Conservation (phyloP, 2,113 vertebrate species). For the Tenrec ecaudatus region DNA sequence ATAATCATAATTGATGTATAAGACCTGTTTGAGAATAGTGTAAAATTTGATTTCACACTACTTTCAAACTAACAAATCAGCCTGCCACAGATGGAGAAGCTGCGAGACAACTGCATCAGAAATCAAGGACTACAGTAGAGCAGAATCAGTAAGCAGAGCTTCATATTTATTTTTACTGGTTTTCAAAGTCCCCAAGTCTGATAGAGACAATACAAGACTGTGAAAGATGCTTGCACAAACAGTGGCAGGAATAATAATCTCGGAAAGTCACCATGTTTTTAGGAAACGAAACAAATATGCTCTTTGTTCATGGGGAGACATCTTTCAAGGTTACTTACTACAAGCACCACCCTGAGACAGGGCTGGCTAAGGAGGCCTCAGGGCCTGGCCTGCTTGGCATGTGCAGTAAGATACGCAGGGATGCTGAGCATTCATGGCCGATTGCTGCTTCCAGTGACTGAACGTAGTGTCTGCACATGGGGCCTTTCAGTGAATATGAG, state of each 20-base stretch:
- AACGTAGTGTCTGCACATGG: not conserved
- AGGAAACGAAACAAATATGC: not conserved
- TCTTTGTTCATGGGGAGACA: not conserved
- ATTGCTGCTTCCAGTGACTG: not conserved
- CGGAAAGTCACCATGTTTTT: not conserved
- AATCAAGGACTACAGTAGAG: not conserved
- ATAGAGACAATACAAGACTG: not conserved
- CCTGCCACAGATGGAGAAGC: not conserved
- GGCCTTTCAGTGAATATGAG: conserved; percentile 28
- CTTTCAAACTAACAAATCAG: not conserved
- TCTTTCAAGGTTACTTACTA: not conserved
- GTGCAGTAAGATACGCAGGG: not conserved
- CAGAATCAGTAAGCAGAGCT: conserved; percentile 6
- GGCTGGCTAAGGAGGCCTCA: not conserved
- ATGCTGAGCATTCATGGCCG: not conserved
- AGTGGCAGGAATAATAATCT: not conserved
- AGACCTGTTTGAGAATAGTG: not conserved
- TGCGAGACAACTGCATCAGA: not conserved
- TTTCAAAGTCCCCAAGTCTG: not conserved
- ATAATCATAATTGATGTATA: not conserved
- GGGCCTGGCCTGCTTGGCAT: not conserved
- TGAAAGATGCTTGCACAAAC: not conserved
- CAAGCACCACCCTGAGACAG: not conserved
- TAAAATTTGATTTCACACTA: not conserved
- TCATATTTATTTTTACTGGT: not conserved